A percentile compares a stretch with the other conserved stretches of the same genome.
Evolutionary conservation across 2,113 vertebrate species (phyloP).

Genomic region (Amblyopsis rosae): DNA sequence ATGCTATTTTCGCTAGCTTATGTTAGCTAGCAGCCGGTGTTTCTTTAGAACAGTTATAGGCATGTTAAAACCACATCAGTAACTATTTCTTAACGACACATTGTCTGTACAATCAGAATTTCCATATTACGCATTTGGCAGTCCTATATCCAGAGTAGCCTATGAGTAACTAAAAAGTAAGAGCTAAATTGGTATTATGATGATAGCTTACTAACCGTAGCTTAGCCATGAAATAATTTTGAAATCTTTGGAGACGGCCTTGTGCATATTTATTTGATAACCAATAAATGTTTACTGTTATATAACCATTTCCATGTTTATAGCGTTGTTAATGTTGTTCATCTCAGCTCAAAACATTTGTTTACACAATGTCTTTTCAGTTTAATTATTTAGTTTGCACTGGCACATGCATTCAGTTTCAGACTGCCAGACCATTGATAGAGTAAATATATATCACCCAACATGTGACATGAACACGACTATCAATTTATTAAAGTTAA

Average conservation of each 20-base stretch:
- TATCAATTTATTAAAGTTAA: slow-evolving; percentile 70
- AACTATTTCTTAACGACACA: not conserved
- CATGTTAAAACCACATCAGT: not conserved
- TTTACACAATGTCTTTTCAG: not conserved
- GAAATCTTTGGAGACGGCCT: not conserved
- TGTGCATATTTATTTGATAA: not conserved
- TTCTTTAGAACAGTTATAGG: not conserved
- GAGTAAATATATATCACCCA: slow-evolving; percentile 33
- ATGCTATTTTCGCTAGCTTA: slow-evolving; percentile 55
- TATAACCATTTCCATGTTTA: slow-evolving; percentile 4
- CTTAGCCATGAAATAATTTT: slow-evolving; percentile 6
- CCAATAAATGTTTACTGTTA: not conserved
- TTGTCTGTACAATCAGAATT: not conserved
- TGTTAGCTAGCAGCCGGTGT: slow-evolving; percentile 17
- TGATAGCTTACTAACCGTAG: slow-evolving; percentile 16
- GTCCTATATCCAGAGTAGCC: not conserved
- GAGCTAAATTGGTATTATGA: not conserved
- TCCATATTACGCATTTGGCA: not conserved
- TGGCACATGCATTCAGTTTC: slow-evolving; percentile 65
- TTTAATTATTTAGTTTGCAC: not conserved
- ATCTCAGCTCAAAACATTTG: not conserved
- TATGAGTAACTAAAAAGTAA: not conserved
- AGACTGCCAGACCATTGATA: slow-evolving; percentile 22
- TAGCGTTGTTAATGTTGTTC: slow-evolving; percentile 3
- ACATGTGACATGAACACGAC: slow-evolving; percentile 43